Base-by-base conservation (phyloP, 2,888 invertebrate species). In the Lingula anatina region DNA sequence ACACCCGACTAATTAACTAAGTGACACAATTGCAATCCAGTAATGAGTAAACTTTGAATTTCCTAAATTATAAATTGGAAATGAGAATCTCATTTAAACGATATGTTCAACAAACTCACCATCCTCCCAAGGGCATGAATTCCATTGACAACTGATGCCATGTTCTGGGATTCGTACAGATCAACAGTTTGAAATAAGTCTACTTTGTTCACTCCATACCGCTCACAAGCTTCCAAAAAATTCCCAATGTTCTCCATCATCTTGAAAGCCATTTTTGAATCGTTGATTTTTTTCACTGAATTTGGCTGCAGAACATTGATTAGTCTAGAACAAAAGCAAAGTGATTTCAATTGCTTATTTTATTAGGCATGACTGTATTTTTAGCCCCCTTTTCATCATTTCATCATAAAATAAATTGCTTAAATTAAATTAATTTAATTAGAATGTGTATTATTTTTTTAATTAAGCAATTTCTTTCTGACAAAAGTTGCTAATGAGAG, bases 141-240 rank as follows among this genome's bases (percentile, higher is more conserved):
- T 69, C 92, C 91, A 48, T 95, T 82, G n/a, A 93, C 90, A 42
- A 97, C 96, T 83, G 96, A 95, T 55, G 90, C 85, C 80, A 96
- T 89, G 82, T 99, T 97, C 68, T 95, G 86, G 70, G 87, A 87
- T 77, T 99, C 97, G 72, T 94, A 97, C 37, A 99, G 83, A 81
- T 99, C 97, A 42, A 96, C 95, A 0, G 97, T 97, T 80, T 97
- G 97, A 85, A 99, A 99, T 72, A 94, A 92, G 81, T 97, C 96
- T 75, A 92, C 90, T 75, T 95, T 90, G 18, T 91, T 89, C 2
- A 96, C 89, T 41, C 97, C 97, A 78, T 94, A 97, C 59, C 87
- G 87, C 74, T 85, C 86, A 49, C 90, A 91, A n/a, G 87, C 87
- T 63, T 87, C 88, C 57, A 93, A 81, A 80, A 96, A 95, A 55